Base-by-base conservation (phyloP, 2,888 invertebrate genomes). In the Caenorhabditis wallacei region DNA sequence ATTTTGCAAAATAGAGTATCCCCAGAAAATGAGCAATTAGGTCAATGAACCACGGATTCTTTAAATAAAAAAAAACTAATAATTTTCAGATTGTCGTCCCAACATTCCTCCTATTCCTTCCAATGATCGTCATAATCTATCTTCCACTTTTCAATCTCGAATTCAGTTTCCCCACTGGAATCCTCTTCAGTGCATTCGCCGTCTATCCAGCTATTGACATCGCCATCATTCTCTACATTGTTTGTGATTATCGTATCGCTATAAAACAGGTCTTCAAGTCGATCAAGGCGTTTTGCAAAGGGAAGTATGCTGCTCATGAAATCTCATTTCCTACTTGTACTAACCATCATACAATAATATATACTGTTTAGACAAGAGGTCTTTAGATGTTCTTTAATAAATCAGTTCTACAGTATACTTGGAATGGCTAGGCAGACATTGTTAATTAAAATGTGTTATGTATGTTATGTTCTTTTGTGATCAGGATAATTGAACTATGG, bases 131-230 rank as follows among this genome's bases (percentile, higher is more conserved):
- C 56, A 54, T 69, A 1, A 69, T 71, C 59, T 71, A 71, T 16
- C 30, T 71, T 0, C 71, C 71, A 10, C 24, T 57, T 0, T 59
- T 71, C 56, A 71, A 71, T 48, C 59, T 71, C 10, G 51, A 71
- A 48, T 43, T 71, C 48, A 71, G 56, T 13, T 48, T 71, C 26
- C 71, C 71, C 1, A 71, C 59, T n/a, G 71, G 71, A n/a, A 46
- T 59, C 18, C 56, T 61, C 3, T 59, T 71, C 26, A 57, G 71
- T 18, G 59, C 59, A 20, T 56, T 72, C 20, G 37, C 72, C 20
- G 35, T 72, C 20, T 72, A 72, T 16, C 72, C 72, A 22, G 61
- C 72, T 16, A 72, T 72, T 18, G 61, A 72, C 46, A 51, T 61
- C 8, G 53, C 51, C 10, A 72, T 72, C 24, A 53, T 64, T 13